Evolutionary conservation across 2,888 invertebrate genomes (phyloP), one percentile per base, ranked within the genome.

Genomic region (Heliconius ethilla): DNA sequence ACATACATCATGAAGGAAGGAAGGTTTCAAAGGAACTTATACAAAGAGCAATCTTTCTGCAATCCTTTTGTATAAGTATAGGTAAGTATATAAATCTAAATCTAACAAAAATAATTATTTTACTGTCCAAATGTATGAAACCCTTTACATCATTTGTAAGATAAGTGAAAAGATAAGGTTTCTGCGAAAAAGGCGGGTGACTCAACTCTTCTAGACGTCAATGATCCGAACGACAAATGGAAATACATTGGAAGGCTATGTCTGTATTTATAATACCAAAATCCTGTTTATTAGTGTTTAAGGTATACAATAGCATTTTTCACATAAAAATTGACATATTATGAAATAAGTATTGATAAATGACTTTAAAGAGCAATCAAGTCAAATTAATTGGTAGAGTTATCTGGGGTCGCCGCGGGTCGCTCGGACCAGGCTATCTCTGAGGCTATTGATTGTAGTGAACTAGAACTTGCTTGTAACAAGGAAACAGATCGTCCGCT

Each of bases 131-230:
- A 72, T 59, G n/a, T 59, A n/a, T n/a, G 55, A 72, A 72, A 59
- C 67, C 67, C 13, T 67, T 67, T 13, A n/a, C 29, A 7, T 72
- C 10, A 72, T 72, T 55, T 59, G 10, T 51, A 22, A 27, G 29
- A 72, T n/a, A 72, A 29, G 33, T 72, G 27, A 72, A 55, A n/a
- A 55, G 70, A 72, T 72, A 72, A 55, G 70, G 70, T 55, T 72
- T 72, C 70, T 33, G 10, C 9, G 29, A 51, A 55, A n/a, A 6
- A 15, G 33, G 22, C 29, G 29, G n/a, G 70, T n/a, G 33, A 33
- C 7, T 72, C 13, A 33, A n/a, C 33, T n/a, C 29, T 11, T 51
- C 6, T 11, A 29, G 70, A 70, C 70, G 55, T 55, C 70, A 15
- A 13, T 15, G 51, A 51, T 10, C 55, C 51, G 29, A 55, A 72